Evolutionary conservation across 2,797 vertebrate genomes (phyloP).

Genomic region (Eulemur coronatus): DNA sequence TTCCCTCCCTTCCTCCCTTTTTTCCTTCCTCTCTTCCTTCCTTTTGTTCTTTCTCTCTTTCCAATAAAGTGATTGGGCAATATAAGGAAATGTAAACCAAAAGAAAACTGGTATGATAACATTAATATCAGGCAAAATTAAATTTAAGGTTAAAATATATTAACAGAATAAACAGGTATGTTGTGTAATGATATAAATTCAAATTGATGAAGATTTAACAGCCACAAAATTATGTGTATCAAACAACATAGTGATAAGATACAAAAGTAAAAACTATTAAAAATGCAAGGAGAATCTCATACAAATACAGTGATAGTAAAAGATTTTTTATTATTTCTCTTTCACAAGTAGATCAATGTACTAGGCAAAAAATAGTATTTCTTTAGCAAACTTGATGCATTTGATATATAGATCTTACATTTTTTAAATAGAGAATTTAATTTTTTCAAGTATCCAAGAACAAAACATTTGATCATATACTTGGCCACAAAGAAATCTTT

Average conservation of each 20-base stretch:
- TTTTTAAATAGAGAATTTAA: background rate
- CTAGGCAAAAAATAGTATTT: background rate
- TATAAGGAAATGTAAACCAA: background rate
- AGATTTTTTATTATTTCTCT: background rate
- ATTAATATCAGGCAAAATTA: background rate
- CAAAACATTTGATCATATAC: background rate
- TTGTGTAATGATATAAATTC: background rate
- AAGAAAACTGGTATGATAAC: background rate
- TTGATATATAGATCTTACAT: background rate
- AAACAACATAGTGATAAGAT: background rate
- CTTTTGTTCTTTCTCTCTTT: background rate
- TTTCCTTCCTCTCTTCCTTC: no score
- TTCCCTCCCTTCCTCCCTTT: background rate
- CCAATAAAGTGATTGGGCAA: background rate
- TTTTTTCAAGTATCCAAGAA: background rate
- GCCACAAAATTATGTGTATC: background rate
- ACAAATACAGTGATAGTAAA: background rate
- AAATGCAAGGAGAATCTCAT: background rate
- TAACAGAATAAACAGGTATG: background rate
- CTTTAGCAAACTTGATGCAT: background rate
- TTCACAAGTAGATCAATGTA: background rate
- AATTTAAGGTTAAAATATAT: slow-evolving; percentile 6
- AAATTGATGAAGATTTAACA: background rate
- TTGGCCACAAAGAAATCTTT: background rate
- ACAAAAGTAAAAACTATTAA: background rate